These are phyloP conservation scores for Sycophila texana DNA, from an alignment of 2,888 invertebrate genomes.

Conservation along the genomic window DNA sequence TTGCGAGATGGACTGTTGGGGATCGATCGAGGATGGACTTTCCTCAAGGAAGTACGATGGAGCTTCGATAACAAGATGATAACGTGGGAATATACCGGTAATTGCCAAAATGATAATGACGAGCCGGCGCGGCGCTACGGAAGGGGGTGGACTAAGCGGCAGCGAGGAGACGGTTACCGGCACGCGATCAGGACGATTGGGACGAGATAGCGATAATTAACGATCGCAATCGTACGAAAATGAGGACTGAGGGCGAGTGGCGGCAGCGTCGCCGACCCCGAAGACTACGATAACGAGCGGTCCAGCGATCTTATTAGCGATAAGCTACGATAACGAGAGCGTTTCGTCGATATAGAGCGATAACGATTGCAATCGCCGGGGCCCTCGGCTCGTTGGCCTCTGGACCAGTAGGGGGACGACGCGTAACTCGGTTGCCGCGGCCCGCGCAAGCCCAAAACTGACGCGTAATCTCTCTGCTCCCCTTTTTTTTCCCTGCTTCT, in stretches of 20 bases:
- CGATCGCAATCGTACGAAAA: conserved; percentile 73
- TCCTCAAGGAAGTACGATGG: conserved; percentile 57
- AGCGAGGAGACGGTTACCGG: not conserved
- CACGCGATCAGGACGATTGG: conserved; percentile 60
- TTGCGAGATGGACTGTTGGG: not conserved
- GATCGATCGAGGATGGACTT: conserved; percentile 11
- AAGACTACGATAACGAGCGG: conserved; percentile 73
- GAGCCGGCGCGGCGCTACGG: conserved; percentile 54
- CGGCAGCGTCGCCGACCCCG: conserved; percentile 42
- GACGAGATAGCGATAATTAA: conserved; percentile 73
- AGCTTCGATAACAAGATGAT: conserved; percentile 69
- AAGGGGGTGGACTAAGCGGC: conserved; percentile 47
- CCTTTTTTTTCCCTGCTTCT: not conserved
- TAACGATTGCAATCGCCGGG: conserved; percentile 59
- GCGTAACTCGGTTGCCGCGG: conserved; percentile 19
- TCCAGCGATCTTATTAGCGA: conserved; percentile 73
- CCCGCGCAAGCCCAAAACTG: too few species aligned
- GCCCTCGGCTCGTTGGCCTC: not conserved
- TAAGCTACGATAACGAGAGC: conserved; percentile 71
- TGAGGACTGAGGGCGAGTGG: conserved; percentile 64
- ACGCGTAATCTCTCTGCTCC: not conserved
- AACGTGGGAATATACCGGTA: conserved; percentile 70
- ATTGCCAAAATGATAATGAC: conserved; percentile 73
- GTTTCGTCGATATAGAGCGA: conserved; percentile 61
- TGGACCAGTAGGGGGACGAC: not conserved